These are phyloP conservation scores for Cryptocheilus praepositus DNA, from an alignment of 2,888 invertebrate species.

Conservation along the genomic window DNA sequence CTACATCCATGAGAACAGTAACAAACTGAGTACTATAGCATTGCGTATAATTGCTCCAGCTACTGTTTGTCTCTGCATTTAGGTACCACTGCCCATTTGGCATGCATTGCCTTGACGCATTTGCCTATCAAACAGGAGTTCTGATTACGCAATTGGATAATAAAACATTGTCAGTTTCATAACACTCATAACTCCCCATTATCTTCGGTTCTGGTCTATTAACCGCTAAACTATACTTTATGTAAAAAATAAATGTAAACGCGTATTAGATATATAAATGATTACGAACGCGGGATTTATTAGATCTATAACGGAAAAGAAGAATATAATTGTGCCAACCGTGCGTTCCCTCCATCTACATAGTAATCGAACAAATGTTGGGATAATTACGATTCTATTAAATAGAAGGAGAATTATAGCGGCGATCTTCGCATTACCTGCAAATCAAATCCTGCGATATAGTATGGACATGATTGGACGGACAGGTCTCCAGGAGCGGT, in stretches of 20 bases:
- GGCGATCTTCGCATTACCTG: slow-evolving; percentile 49
- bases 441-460: slow-evolving; percentile 76
- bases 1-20: slow-evolving; percentile 70
- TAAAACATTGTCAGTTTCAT: background rate
- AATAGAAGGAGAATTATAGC: too few relatives aligned
- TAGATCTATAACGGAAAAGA: too few relatives aligned
- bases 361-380: too few relatives aligned
- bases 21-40: slow-evolving; percentile 73
- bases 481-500: slow-evolving; percentile 75
- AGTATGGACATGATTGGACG: slow-evolving; percentile 76
- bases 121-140: slow-evolving; percentile 58
- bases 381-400: too few relatives aligned
- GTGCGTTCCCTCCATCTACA: too few relatives aligned
- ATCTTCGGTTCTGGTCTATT: too few relatives aligned
- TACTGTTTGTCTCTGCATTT: slow-evolving; percentile 67
- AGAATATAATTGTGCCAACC: too few relatives aligned
- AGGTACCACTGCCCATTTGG: slow-evolving; percentile 76
- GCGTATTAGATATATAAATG: too few relatives aligned
- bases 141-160: slow-evolving; percentile 5
- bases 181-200: too few relatives aligned
- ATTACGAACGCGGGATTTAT: too few relatives aligned
- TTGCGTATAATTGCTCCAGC: slow-evolving; percentile 77
- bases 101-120: slow-evolving; percentile 76
- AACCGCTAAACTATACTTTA: too few relatives aligned
- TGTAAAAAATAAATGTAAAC: too few relatives aligned